phyloP scores from a whole-genome alignment of 2,888 invertebrate species.

The Spodoptera picta region DNA sequence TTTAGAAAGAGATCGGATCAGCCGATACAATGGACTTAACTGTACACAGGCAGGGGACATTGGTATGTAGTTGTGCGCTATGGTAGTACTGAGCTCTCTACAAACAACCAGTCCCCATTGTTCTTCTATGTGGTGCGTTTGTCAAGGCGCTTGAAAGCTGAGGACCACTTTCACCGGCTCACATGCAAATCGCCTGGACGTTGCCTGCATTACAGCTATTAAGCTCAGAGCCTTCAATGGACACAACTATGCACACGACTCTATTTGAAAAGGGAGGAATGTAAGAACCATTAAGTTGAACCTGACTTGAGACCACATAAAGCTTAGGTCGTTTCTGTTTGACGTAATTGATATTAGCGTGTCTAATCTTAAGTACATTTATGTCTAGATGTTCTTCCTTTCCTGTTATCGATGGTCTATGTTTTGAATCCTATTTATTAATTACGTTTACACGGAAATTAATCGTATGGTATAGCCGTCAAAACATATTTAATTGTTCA shows the following conservation, averaged over 20 bases:
- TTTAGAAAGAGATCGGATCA: slow-evolving; percentile 50
- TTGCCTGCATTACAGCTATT: slow-evolving; percentile 58
- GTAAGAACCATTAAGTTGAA: slow-evolving; percentile 20
- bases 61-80: slow-evolving; percentile 57
- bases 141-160: slow-evolving; percentile 66
- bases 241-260: slow-evolving; percentile 39
- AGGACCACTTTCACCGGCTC: slow-evolving; percentile 73
- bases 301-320: slow-evolving; percentile 14
- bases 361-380: slow-evolving; percentile 32
- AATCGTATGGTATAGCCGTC: slow-evolving; percentile 63
- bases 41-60: slow-evolving; percentile 47
- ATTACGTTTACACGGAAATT: slow-evolving; percentile 37
- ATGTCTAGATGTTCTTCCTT: slow-evolving; percentile 29
- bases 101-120: slow-evolving; percentile 65
- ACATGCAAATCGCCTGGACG: slow-evolving; percentile 68
- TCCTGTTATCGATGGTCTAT: slow-evolving; percentile 28
- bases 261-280: slow-evolving; percentile 44
- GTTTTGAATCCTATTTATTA: slow-evolving; percentile 23
- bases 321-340: slow-evolving; percentile 23
- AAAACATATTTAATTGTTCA: slow-evolving; percentile 73
- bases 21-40: slow-evolving; percentile 51
- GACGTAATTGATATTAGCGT: slow-evolving; percentile 37
- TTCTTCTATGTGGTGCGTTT: slow-evolving; percentile 62
- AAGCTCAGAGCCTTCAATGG: slow-evolving; percentile 29
- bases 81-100: slow-evolving; percentile 52